Evolutionary conservation across 1,140 invertebrate species (phyloP).

Genomic region (Andricus grossulariae): DNA sequence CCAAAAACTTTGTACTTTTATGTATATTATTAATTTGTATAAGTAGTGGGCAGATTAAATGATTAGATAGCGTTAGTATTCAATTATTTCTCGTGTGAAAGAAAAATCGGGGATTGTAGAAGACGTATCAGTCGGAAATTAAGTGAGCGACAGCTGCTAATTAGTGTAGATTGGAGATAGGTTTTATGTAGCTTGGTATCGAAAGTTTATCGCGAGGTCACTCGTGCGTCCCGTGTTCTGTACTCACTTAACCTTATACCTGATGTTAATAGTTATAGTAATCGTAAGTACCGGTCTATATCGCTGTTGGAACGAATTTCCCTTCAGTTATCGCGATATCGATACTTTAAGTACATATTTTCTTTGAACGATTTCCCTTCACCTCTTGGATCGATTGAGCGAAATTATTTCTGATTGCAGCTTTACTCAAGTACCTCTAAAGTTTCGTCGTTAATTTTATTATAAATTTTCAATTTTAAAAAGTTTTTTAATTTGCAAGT

Average conservation of each 20-base stretch:
- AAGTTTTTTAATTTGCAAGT: no score
- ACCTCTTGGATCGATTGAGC: neutral
- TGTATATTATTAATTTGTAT: no score
- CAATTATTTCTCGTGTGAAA: no score
- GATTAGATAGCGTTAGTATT: no score
- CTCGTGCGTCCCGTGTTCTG: neutral
- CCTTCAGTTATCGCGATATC: neutral
- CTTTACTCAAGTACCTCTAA: no score
- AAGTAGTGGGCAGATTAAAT: no score
- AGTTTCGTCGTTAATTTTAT: no score
- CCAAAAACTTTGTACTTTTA: no score
- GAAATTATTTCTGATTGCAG: neutral
- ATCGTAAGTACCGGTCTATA: neutral
- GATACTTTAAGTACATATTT: no score
- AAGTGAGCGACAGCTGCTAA: conserved; percentile 31
- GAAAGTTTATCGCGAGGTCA: conserved; percentile 26
- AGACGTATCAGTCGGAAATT: conserved; percentile 7
- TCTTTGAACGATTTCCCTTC: no score
- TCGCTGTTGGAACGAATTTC: conserved; percentile 13
- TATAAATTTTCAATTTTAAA: no score
- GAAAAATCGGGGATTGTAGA: no score
- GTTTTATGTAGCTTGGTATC: conserved; percentile 17
- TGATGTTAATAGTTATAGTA: conserved; percentile 1
- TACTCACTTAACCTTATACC: conserved; percentile 18
- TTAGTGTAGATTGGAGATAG: conserved; percentile 25